Percentiles rank a stretch among this genome's conserved stretches.
These are phyloP conservation scores for Pollenia amentaria DNA, from an alignment of 2,888 invertebrate genomes.

Conservation along the genomic window DNA sequence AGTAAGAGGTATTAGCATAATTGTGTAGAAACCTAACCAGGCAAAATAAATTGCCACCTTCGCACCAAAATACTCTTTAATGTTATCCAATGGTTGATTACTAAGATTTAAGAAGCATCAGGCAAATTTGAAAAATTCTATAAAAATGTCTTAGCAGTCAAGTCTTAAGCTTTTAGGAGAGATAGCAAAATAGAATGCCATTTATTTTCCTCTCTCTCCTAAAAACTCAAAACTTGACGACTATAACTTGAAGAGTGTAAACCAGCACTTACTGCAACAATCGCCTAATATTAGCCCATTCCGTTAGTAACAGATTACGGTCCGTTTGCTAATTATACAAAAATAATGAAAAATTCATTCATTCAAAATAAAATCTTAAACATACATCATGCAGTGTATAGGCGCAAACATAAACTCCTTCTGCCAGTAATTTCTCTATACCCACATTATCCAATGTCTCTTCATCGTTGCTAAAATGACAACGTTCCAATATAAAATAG, in stretches of 20 bases:
- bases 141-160: too few species aligned
- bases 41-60: conserved; percentile 93
- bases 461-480: conserved; percentile 86
- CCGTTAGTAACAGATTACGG: conserved; percentile 86
- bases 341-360: background rate
- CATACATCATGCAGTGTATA: conserved; percentile 92
- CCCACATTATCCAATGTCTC: conserved; percentile 85
- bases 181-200: conserved; percentile 39
- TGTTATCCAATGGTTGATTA: conserved; percentile 90
- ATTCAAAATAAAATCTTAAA: conserved; percentile 59
- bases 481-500: conserved; percentile 90
- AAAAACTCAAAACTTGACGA: background rate
- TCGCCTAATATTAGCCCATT: conserved; percentile 90
- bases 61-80: conserved; percentile 91
- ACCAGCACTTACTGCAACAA: conserved; percentile 86
- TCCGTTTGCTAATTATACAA: conserved; percentile 85
- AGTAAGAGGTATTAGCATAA: conserved; percentile 91
- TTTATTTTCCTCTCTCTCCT: too few species aligned
- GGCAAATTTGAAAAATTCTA: too few species aligned
- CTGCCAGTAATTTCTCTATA: conserved; percentile 88
- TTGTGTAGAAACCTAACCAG: conserved; percentile 94
- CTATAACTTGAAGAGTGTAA: too few species aligned
- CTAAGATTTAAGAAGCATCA: conserved; percentile 71
- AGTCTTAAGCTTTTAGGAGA: too few species aligned
- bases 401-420: conserved; percentile 88